Base-by-base conservation (phyloP, 2,797 vertebrate species). In the Liparis tanakae region DNA sequence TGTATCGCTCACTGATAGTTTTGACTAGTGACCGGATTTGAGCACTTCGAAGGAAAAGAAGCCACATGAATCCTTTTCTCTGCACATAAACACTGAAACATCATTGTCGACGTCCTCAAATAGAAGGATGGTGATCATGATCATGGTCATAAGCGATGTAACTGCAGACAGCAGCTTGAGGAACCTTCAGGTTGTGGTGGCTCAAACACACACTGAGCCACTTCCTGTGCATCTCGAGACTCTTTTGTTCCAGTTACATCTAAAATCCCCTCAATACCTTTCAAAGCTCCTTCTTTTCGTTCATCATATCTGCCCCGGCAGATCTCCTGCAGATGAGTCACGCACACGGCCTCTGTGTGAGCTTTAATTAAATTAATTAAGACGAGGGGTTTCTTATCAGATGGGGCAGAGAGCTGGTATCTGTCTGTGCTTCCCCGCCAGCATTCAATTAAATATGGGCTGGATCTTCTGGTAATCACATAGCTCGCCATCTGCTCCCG, bases 351-450 rank as follows among this genome's bases (percentile, higher is more conserved):
- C 54, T 76, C 72, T 64, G 43, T 79, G 74, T 43, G 64, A 79
- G 77, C 58, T 83, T 65, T 84, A 76, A 89, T 85, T 81, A 53
- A 80, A 80, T 82, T 77, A 17, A 80, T 82, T 67, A 30, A 79
- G 63, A 72, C 39, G 25, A 64, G 56, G 41, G 68, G 15, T 74
- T 85, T 79, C 72, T 79, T 74, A 88, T 87, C 74, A 79, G 76
- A 82, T 79, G 73, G 43, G 74, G 81, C 64, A 51, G 60, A 36
- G 54, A 76, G 71, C 57, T 72, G 55, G 10, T 67, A 30, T 80
- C 72, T 63, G 39, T 57, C 75, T 75, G 61, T 43, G 61, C 72
- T 37, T 82, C 72, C 71, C 78, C 67, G 79, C 72, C 66, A 74
- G 76, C 36, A 73, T 76, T 74, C 62, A 72, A 80, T 85, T 81